Evolutionary conservation across 2,797 vertebrate species (phyloP), one percentile per base, ranked within the genome.

Genomic region (Anas flavirostris): DNA sequence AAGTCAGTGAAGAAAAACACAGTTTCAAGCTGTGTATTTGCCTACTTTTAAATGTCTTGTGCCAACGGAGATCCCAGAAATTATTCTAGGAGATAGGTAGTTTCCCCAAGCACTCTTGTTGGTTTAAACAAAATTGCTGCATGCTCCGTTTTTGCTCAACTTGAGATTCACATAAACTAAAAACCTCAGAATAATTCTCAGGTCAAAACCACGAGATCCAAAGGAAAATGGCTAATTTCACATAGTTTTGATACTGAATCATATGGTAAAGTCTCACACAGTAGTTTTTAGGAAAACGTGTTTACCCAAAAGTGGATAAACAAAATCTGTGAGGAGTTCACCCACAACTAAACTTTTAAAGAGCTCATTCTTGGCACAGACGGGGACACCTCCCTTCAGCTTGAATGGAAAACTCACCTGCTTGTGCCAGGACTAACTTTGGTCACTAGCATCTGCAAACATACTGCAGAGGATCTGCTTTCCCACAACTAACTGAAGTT

Each of bases 351-450:
- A 41, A 43, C 78, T 93, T 95, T 91, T 50, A 31, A 67, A 70
- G 53, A 58, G 41, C 29, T 80, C 63, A 4, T 82, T 93, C 66
- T 77, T 94, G 78, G 90, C 91, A 91, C 56, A 68, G 26, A 58
- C 19, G 7, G 48, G 35, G 50, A 87, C 60, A 89, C 82, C 58
- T 85, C 72, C 72, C 74, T 31, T 62, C 50, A 50, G 26, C 26
- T 28, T 80, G 72, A 94, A 91, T 15, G 55, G 73, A 95, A 96
- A 85, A 87, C 16, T 92, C 86, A 95, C 94, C 90, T 94, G 59
- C 62, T 86, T 81, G 50, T 90, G 77, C 82, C 86, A 95, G 90
- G 72, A 88, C 81, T 91, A 86, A 77, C 86, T 92, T 33, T 64
- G n/a, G 60, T 82, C 78, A 82, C 52, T 62, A 87, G 80, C 37